A percentile compares a stretch with the other conserved stretches of the same genome.
Conservation (phyloP, 2,113 vertebrate species). For the Ahaetulla prasina region DNA sequence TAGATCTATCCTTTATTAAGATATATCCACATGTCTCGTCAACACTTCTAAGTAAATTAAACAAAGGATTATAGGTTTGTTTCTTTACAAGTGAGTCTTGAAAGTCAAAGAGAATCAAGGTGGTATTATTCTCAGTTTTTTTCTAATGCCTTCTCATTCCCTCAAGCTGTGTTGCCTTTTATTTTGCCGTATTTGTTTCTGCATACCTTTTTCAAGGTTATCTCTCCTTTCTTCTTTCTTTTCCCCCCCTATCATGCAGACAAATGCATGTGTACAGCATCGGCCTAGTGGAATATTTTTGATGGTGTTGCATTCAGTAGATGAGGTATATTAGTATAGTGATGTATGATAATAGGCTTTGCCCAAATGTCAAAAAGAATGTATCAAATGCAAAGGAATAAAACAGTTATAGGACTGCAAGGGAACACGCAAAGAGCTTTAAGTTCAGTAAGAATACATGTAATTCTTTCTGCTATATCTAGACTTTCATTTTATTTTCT, state of each 20-base stretch:
- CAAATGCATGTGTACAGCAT: background rate
- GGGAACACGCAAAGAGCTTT: background rate
- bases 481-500: background rate
- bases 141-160: background rate
- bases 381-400: background rate
- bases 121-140: background rate
- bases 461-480: background rate
- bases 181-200: background rate
- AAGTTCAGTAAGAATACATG: background rate
- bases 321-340: background rate
- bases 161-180: background rate
- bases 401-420: background rate
- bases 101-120: background rate
- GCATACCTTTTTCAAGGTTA: background rate
- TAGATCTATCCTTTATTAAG: background rate
- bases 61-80: background rate
- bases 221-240: background rate
- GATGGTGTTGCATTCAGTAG: background rate
- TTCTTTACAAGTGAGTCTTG: background rate
- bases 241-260: background rate
- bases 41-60: background rate
- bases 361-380: background rate
- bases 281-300: background rate
- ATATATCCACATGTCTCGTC: background rate
- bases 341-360: background rate